Evolutionary conservation across 2,113 vertebrate species (phyloP), one percentile per base, ranked within the genome.

Genomic region (Arvicanthis niloticus): DNA sequence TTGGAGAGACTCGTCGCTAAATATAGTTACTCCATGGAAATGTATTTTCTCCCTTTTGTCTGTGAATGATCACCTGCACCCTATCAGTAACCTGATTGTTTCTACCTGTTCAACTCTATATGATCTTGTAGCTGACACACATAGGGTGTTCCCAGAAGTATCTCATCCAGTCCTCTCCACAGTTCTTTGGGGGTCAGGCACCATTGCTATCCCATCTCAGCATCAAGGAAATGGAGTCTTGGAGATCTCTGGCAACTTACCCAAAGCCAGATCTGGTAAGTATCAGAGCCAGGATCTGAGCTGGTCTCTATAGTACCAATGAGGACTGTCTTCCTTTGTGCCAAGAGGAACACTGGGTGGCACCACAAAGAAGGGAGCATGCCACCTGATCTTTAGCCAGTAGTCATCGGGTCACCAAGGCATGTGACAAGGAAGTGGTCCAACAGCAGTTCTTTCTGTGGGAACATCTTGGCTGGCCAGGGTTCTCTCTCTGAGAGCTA

Each of bases 1-100:
- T 65, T 84, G 62, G 84, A 97, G 68, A 89, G 92, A 91, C 48
- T 68, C 84, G 62, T 82, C 95, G 92, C 92, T 92, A 96, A 95
- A 93, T 95, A 94, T 89, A 97, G 89, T 91, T 40, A n/a, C 92
- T 24, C 22, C 11, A 6, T 34, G 21, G 82, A 88, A 88, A 86
- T 53, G 67, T 31, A 37, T 92, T 94, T 88, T 84, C 75, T 82
- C 5, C 70, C 37, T 58, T 60, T 78, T 73, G 68, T 65, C 56
- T 40, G 16, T 31, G 42, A 75, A 29, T 65, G n/a, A 12, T 40
- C 40, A 12, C 31, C 37, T 42, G 53, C 0, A n/a, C 40, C 60
- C 12, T 72, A 40, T 84, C 21, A 65, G 40, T 45, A 45, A 40
- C 51, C 34, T 31, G n/a, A 95, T 62, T 78, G 72, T 60, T 86